phyloP scores from a whole-genome alignment of 2,797 vertebrate species.

The Sciurus carolinensis region DNA sequence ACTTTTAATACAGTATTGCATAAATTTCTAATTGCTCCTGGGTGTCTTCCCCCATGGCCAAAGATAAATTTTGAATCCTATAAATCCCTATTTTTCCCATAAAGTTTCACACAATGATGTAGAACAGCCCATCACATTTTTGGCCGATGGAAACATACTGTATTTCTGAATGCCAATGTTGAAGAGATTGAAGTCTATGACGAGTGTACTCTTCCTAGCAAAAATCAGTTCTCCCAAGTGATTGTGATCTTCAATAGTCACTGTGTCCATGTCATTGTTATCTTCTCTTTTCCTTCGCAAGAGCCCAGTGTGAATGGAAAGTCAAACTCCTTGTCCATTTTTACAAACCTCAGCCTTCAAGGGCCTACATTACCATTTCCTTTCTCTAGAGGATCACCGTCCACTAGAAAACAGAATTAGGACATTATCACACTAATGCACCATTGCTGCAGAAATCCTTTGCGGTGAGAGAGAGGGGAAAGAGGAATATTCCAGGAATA shows the following conservation, averaged over 20 bases:
- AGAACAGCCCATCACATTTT: background rate
- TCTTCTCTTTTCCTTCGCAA: conserved; percentile 19
- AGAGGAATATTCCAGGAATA: conserved; percentile 69
- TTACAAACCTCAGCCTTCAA: conserved; percentile 62
- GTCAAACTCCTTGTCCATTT: conserved; percentile 72
- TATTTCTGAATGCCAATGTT: conserved; percentile 59
- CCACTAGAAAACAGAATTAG: conserved; percentile 74
- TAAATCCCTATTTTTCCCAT: background rate
- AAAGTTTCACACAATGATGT: background rate
- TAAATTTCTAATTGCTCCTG: conserved; percentile 27
- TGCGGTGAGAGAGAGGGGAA: background rate
- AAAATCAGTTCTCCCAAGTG: conserved; percentile 71
- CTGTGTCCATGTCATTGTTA: background rate
- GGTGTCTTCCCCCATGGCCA: background rate
- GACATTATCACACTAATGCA: conserved; percentile 68
- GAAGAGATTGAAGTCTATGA: conserved; percentile 47
- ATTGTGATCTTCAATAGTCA: conserved; percentile 68
- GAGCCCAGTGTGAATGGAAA: conserved; percentile 50
- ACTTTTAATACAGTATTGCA: background rate
- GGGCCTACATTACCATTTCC: conserved; percentile 62
- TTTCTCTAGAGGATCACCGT: conserved; percentile 61
- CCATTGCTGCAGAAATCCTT: conserved; percentile 59
- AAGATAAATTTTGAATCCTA: conserved; percentile 25
- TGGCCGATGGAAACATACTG: conserved; percentile 56
- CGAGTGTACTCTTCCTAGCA: conserved; percentile 56